phyloP scores from a whole-genome alignment of 1,140 invertebrate species.

The Aphelenchoides fujianensis region DNA sequence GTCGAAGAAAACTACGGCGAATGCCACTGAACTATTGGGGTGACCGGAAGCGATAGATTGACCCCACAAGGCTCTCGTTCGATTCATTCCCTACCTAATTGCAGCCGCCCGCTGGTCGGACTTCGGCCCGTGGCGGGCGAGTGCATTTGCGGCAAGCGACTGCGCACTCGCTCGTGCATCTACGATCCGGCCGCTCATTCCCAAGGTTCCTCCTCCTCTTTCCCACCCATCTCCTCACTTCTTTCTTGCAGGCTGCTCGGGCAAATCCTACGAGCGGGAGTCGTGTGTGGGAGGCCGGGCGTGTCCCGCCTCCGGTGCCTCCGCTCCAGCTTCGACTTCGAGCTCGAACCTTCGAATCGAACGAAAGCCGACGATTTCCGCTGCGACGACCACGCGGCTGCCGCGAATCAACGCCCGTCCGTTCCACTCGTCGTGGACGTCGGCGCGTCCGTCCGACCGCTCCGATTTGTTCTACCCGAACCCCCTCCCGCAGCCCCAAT shows the following conservation, averaged over 20 bases:
- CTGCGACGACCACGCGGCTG: background rate
- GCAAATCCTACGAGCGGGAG: constrained; percentile 20
- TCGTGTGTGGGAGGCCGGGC: background rate
- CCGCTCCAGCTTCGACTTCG: background rate
- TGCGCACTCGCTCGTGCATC: constrained; percentile 21
- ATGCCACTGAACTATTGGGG: background rate
- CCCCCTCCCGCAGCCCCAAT: background rate
- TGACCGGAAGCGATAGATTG: too few species aligned
- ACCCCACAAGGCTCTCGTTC: too few species aligned
- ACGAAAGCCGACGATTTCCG: too few species aligned
- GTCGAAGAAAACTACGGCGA: background rate
- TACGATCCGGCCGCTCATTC: constrained; percentile 17
- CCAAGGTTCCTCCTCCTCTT: background rate
- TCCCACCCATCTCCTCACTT: background rate
- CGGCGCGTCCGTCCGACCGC: background rate
- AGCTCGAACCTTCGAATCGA: background rate
- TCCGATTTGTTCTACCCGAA: constrained; percentile 4
- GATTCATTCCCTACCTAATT: too few species aligned
- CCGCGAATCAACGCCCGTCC: background rate
- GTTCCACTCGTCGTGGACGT: background rate
- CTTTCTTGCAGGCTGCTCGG: constrained; percentile 12
- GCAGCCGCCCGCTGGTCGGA: constrained; percentile 20
- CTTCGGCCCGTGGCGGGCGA: constrained; percentile 20
- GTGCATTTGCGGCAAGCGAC: constrained; percentile 25
- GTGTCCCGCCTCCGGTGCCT: constrained; percentile 15